These are phyloP conservation scores for Hipparchia sbordonii DNA, from an alignment of 2,888 invertebrate genomes.

Conservation along the genomic window DNA sequence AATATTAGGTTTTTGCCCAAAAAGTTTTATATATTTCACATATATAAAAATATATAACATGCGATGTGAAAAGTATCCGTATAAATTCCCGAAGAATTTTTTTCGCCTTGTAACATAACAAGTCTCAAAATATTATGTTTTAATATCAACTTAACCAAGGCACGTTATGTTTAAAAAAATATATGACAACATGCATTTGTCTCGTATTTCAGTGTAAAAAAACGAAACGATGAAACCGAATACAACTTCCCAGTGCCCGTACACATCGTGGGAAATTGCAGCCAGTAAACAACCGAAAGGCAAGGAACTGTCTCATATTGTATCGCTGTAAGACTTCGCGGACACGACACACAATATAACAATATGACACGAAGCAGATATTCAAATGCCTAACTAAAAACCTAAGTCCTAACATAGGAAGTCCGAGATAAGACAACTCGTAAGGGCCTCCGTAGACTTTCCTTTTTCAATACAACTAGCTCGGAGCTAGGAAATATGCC, in stretches of 20 bases:
- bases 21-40: too few species aligned
- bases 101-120: too few species aligned
- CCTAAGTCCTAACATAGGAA: constrained; percentile 30
- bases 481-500: too few species aligned
- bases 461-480: too few species aligned
- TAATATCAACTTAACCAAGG: too few species aligned
- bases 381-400: constrained; percentile 31
- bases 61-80: too few species aligned
- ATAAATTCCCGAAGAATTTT: too few species aligned
- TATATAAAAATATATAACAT: too few species aligned
- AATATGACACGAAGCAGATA: constrained; percentile 29
- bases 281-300: constrained; percentile 13
- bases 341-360: constrained; percentile 34
- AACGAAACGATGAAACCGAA: not conserved
- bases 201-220: not conserved
- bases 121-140: too few species aligned
- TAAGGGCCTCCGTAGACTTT: not conserved
- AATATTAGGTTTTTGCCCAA: too few species aligned
- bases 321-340: constrained; percentile 1
- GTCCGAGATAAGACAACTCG: constrained; percentile 17
- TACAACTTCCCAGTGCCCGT: not conserved
- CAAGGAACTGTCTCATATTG: constrained; percentile 17
- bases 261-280: constrained; percentile 9
- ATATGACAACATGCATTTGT: too few species aligned
- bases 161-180: too few species aligned